Base-by-base conservation (phyloP, 2,888 invertebrate species). In the Crossocerus cetratus region DNA sequence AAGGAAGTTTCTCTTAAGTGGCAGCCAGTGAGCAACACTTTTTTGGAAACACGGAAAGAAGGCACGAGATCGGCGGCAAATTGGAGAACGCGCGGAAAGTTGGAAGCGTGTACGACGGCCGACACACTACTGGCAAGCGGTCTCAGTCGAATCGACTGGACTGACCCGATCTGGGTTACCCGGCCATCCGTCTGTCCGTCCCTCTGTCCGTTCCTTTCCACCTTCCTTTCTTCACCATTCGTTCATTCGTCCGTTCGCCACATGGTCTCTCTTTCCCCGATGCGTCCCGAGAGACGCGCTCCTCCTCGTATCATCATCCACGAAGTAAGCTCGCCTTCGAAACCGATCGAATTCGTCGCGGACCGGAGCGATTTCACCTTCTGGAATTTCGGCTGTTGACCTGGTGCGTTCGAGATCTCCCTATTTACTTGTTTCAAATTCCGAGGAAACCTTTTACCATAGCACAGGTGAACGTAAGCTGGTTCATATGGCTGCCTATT, bases 151-250 rank as follows among this genome's bases (percentile, higher is more conserved):
- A 88, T 89, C 88, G 89, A 78, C 80, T 83, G 83, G 83, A 86
- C 86, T 84, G 83, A 85, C 82, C 82, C 89, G 82, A 90, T 90
- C 90, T 90, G 89, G 90, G 90, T 90, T 90, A 90, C 89, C 90
- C 90, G 90, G 90, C 90, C 90, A 90, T 87, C 83, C 85, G 87
- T 87, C 89, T 86, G 85, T 84, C 82, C 83, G 82, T 83, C 82
- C 85, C 82, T 83, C 84, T 82, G 84, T 85, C 74, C 78, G 73
- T 82, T 76, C 74, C 78, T 71, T 76, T 80, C 75, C 69, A 64
- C 80, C 76, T 74, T 76, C 74, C 64, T 71, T 64, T 67, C 65
- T 68, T 64, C 65, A 60, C 66, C 78, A 79, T 85, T 80, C 84
- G 83, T 82, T 80, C 82, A 81, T 81, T 81, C 82, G 81, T 78